phyloP scores from a whole-genome alignment of 2,113 vertebrate species.

The Lampris incognitus region DNA sequence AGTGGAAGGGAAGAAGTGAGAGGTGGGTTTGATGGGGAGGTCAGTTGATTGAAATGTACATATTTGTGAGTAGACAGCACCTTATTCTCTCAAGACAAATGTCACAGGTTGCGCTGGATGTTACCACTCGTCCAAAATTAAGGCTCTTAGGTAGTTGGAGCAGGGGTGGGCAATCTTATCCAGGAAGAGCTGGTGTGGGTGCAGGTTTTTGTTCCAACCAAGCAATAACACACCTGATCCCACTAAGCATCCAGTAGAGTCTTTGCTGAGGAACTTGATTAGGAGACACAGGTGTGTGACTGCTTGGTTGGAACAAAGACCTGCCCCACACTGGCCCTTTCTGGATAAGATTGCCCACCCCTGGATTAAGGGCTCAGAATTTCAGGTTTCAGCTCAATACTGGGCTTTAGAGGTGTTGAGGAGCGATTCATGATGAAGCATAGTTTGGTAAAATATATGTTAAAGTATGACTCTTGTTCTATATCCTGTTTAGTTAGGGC shows the following conservation, averaged over 20 bases:
- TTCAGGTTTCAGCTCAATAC: conserved; percentile 2
- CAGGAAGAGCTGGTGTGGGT: no score
- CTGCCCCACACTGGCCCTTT: no score
- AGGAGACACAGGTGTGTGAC: no score
- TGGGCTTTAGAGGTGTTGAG: not conserved
- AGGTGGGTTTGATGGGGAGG: conserved; percentile 17
- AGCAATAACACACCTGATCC: no score
- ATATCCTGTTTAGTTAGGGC: not conserved
- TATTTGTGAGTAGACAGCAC: conserved; percentile 53
- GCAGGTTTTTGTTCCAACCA: no score
- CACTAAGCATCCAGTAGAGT: no score
- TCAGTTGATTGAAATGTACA: conserved; percentile 17
- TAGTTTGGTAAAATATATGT: not conserved
- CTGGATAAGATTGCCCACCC: not conserved
- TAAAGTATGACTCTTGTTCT: conserved; percentile 2
- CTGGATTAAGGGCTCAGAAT: not conserved
- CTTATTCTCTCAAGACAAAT: conserved; percentile 23
- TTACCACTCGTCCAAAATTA: conserved; percentile 10
- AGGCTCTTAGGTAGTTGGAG: conserved; percentile 5
- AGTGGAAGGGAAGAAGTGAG: not conserved
- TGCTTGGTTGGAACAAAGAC: no score
- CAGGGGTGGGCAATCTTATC: not conserved
- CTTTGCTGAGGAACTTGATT: no score
- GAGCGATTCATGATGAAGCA: not conserved
- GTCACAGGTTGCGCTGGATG: conserved; percentile 6